Evolutionary conservation across 2,888 invertebrate species (phyloP).

Genomic region (Trissonchulus sp.): DNA sequence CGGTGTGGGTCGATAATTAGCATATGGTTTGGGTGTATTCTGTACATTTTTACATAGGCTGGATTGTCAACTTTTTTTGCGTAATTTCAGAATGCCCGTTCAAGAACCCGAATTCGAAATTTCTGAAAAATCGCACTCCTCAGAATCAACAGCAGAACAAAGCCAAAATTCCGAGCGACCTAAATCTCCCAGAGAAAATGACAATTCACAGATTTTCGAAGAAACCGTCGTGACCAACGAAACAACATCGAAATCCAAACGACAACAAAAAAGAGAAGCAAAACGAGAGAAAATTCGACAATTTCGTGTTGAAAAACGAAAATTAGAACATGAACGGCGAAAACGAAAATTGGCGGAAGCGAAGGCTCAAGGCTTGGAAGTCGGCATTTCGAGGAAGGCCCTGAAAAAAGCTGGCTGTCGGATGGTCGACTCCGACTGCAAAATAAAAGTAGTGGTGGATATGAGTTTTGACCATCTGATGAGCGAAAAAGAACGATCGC

Average conservation of each 20-base stretch:
- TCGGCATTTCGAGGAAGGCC: not conserved
- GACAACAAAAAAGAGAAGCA: constrained; percentile 64
- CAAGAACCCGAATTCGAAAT: too few relatives aligned
- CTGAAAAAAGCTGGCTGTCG: constrained; percentile 55
- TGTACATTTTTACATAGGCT: too few relatives aligned
- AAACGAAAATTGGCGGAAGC: constrained; percentile 47
- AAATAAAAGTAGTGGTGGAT: constrained; percentile 72
- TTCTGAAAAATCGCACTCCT: too few relatives aligned
- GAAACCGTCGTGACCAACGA: not conserved
- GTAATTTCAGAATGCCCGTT: too few relatives aligned
- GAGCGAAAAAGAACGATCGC: constrained; percentile 63
- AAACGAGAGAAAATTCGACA: constrained; percentile 69
- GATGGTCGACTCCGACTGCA: constrained; percentile 65
- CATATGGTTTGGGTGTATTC: too few relatives aligned
- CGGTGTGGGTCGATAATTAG: too few relatives aligned
- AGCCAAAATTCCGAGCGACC: too few relatives aligned
- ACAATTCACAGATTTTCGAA: too few relatives aligned
- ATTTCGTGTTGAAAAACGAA: constrained; percentile 65
- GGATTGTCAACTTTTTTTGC: too few relatives aligned
- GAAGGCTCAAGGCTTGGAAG: not conserved
- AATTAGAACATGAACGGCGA: constrained; percentile 52
- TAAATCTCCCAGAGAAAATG: too few relatives aligned
- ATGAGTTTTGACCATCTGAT: constrained; percentile 84
- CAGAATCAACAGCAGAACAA: too few relatives aligned
- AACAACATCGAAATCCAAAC: constrained; percentile 56